Evolutionary conservation across 1,140 invertebrate genomes (phyloP).

Genomic region (Drosophila truncata): DNA sequence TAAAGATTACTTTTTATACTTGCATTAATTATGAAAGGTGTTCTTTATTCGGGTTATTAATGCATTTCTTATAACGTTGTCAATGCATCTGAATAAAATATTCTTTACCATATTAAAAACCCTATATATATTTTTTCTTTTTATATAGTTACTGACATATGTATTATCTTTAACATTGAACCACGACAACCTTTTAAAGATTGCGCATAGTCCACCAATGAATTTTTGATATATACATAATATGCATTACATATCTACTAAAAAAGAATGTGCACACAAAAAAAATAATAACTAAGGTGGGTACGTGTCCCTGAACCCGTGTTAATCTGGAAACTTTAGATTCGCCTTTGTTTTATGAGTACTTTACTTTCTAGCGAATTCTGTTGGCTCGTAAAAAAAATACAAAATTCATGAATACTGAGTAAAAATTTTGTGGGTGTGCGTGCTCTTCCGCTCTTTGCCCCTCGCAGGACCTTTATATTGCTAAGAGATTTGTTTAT

Average conservation of each 20-base stretch:
- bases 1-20: background rate
- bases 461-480: background rate
- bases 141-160: background rate
- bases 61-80: background rate
- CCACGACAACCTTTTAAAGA: conserved; percentile 20
- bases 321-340: conserved; percentile 1
- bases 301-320: conserved; percentile 18
- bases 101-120: background rate
- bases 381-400: conserved; percentile 64
- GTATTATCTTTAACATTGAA: conserved; percentile 1
- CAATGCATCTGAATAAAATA: background rate
- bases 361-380: conserved; percentile 49
- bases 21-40: background rate
- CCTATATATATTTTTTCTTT: background rate
- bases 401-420: conserved; percentile 66
- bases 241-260: background rate
- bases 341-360: conserved; percentile 71
- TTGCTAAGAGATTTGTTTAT: background rate
- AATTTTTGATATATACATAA: conserved; percentile 41
- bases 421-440: conserved; percentile 4
- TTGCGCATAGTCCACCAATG: conserved; percentile 37
- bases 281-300: conserved; percentile 35
- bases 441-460: background rate
- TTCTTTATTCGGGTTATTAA: too few relatives aligned
- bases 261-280: conserved; percentile 27